These are phyloP conservation scores for Tetragonisca angustula DNA, from an alignment of 2,888 invertebrate genomes.

Conservation along the genomic window DNA sequence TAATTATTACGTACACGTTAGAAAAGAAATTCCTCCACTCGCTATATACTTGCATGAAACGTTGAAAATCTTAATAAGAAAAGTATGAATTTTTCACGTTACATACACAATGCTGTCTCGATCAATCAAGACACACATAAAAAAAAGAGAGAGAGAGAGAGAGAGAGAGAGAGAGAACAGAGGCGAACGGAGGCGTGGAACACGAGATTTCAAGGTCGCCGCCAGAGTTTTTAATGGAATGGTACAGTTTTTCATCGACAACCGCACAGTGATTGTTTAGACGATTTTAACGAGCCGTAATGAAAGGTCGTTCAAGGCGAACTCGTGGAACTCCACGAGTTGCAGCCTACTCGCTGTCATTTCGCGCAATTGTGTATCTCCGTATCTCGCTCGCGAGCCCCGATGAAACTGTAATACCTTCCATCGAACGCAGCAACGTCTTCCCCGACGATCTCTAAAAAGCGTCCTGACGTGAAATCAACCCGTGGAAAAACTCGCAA, in stretches of 20 bases:
- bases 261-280: not conserved
- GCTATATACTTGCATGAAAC: too few species aligned
- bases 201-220: not conserved
- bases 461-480: not conserved
- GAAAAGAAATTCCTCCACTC: too few species aligned
- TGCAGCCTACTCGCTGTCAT: not conserved
- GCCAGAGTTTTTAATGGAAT: not conserved
- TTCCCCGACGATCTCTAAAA: not conserved
- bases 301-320: constrained; percentile 25
- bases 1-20: too few species aligned
- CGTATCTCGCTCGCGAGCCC: not conserved
- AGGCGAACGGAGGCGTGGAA: not conserved
- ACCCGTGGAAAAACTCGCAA: not conserved
- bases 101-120: too few species aligned
- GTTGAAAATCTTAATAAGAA: too few species aligned
- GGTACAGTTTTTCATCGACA: not conserved
- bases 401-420: too few species aligned
- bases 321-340: not conserved
- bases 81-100: too few species aligned
- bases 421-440: too few species aligned
- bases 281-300: constrained; percentile 4
- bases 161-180: not conserved
- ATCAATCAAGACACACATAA: not conserved
- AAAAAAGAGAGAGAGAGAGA: not conserved
- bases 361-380: not conserved